These are phyloP conservation scores for Microtus agrestis DNA, from an alignment of 2,797 vertebrate species.

Conservation along the genomic window DNA sequence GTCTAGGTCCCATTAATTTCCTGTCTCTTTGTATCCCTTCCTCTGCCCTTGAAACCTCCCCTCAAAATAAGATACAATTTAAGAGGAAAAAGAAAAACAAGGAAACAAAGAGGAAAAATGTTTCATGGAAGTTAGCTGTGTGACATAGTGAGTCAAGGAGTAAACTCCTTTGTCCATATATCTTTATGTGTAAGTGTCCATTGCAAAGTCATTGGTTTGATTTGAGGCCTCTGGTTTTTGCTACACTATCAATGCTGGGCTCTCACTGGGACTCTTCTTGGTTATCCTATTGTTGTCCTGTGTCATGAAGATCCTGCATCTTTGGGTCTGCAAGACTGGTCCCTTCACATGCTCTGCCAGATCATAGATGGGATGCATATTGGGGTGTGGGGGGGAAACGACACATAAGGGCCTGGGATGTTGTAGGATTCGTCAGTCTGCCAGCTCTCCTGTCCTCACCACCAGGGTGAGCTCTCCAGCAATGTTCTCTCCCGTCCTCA, in stretches of 20 bases:
- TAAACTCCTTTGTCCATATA: background rate
- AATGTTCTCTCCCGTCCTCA: background rate
- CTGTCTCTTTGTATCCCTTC: background rate
- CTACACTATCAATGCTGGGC: background rate
- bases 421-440: background rate
- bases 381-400: rapidly evolving
- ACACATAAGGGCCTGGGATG: no score
- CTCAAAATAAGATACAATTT: background rate
- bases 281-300: background rate
- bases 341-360: background rate
- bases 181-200: background rate
- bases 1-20: background rate
- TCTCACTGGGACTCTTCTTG: background rate
- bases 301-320: background rate
- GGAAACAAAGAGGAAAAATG: rapidly evolving
- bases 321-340: background rate
- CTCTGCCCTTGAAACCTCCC: background rate
- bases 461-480: background rate
- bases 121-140: background rate
- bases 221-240: background rate
- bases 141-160: background rate
- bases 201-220: background rate
- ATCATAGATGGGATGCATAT: background rate
- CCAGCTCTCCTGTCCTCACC: background rate
- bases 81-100: background rate